A percentile compares a stretch with the other conserved stretches of the same genome.
These are phyloP conservation scores for Spinibarbus caldwelli DNA, from an alignment of 2,797 vertebrate species.

Conservation along the genomic window DNA sequence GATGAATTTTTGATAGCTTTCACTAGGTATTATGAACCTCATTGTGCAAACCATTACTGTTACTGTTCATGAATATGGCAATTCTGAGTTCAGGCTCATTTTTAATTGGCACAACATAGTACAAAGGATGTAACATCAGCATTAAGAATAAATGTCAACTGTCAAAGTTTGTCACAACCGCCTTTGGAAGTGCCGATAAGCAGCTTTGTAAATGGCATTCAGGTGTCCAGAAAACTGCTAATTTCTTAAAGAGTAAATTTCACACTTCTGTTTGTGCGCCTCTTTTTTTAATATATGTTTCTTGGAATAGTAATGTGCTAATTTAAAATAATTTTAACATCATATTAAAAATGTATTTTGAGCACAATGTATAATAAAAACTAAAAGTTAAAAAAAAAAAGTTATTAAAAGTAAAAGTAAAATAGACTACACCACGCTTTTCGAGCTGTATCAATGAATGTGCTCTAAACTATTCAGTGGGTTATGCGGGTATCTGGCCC, in stretches of 20 bases:
- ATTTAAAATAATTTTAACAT: no score
- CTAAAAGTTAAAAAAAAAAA: no score
- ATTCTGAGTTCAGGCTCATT: not conserved
- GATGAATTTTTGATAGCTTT: not conserved
- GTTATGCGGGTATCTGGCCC: no score
- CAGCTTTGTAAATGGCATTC: constrained; percentile 4
- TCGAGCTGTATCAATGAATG: no score
- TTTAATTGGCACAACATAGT: not conserved
- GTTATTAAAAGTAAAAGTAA: no score
- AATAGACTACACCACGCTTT: no score
- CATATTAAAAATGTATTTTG: no score
- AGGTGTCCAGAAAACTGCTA: not conserved
- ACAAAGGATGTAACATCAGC: not conserved
- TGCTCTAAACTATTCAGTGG: no score
- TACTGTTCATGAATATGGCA: not conserved
- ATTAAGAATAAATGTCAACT: constrained; percentile 14
- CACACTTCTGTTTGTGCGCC: not conserved
- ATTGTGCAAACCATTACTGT: not conserved
- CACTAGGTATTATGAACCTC: not conserved
- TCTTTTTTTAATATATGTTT: no score
- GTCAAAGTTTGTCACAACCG: not conserved
- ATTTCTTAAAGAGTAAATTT: not conserved
- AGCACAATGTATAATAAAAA: no score
- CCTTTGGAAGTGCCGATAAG: not conserved
- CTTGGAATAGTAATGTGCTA: no score